Evolutionary conservation across 2,797 vertebrate genomes (phyloP).

Genomic region (Rhodeus uyekii): DNA sequence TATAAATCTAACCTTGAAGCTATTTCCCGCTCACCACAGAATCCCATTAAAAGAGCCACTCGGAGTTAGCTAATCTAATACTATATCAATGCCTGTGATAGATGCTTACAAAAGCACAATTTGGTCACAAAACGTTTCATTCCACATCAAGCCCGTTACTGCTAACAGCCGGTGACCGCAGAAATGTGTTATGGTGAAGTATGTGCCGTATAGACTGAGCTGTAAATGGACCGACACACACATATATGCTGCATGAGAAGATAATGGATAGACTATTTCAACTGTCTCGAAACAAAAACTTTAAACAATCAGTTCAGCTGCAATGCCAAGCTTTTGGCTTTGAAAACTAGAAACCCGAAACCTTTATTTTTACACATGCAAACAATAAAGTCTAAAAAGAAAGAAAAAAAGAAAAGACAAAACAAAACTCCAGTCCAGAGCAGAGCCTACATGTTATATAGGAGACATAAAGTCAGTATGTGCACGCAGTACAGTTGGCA

Average conservation of each 20-base stretch:
- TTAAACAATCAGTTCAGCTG: conserved; percentile 11
- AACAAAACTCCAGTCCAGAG: conserved; percentile 53
- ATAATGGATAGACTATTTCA: neutral
- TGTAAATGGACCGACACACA: conserved; percentile 5
- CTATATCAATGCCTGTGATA: conserved; percentile 62
- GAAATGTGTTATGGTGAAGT: neutral
- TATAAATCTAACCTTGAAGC: conserved; percentile 63
- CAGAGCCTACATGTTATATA: conserved; percentile 55
- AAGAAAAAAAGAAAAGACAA: neutral
- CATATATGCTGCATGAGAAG: neutral
- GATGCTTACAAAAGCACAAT: conserved; percentile 70
- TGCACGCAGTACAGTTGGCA: conserved; percentile 54
- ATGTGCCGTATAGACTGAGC: conserved; percentile 1
- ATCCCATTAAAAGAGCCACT: conserved; percentile 67
- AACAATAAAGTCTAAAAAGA: conserved; percentile 61
- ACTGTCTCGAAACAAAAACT: neutral
- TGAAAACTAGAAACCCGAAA: conserved; percentile 27
- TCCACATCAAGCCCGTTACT: conserved; percentile 62
- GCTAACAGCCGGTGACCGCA: conserved; percentile 18
- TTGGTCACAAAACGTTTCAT: conserved; percentile 69
- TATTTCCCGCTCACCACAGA: conserved; percentile 72
- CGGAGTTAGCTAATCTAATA: conserved; percentile 63
- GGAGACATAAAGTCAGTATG: conserved; percentile 37
- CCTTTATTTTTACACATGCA: conserved; percentile 62
- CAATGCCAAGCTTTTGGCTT: conserved; percentile 28